phyloP scores from a whole-genome alignment of 2,113 vertebrate species.

The Cranoglanis bouderius region DNA sequence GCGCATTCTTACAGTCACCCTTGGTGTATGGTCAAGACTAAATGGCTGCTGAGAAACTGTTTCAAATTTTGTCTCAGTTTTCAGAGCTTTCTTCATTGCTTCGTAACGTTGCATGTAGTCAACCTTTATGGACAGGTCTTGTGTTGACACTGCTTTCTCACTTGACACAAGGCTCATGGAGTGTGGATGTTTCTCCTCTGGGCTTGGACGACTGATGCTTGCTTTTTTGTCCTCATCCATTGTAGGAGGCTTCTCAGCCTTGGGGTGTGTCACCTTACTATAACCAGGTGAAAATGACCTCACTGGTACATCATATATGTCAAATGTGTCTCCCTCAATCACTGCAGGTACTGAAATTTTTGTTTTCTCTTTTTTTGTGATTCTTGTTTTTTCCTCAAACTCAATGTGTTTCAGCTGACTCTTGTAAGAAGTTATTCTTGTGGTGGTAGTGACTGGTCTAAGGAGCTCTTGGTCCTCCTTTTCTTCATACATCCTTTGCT shows the following conservation, averaged over 20 bases:
- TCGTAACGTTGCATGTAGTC: conserved; percentile 94
- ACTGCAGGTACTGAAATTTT: conserved; percentile 70
- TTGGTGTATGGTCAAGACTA: conserved; percentile 89
- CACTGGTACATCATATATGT: conserved; percentile 71
- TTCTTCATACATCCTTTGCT: conserved; percentile 86
- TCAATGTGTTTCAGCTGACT: conserved; percentile 87
- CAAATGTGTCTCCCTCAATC: conserved; percentile 75
- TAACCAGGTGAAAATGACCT: conserved; percentile 82
- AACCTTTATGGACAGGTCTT: conserved; percentile 84
- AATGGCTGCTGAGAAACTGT: conserved; percentile 90
- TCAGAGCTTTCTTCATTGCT: conserved; percentile 90
- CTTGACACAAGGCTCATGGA: conserved; percentile 79
- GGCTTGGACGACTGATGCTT: conserved; percentile 77
- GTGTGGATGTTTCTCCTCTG: conserved; percentile 79
- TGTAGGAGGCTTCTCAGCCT: conserved; percentile 77
- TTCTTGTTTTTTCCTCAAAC: conserved; percentile 83
- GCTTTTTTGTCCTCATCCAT: conserved; percentile 63
- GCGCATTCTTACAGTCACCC: conserved; percentile 91
- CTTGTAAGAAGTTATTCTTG: conserved; percentile 84
- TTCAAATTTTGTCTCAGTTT: conserved; percentile 87
- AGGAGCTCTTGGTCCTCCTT: conserved; percentile 92
- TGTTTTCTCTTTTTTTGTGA: conserved; percentile 77
- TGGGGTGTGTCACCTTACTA: conserved; percentile 80
- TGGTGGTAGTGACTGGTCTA: conserved; percentile 78
- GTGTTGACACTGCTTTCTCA: conserved; percentile 78